These are phyloP conservation scores for Hydrocynus forskahlii DNA, from an alignment of 2,797 vertebrate species.

Conservation along the genomic window DNA sequence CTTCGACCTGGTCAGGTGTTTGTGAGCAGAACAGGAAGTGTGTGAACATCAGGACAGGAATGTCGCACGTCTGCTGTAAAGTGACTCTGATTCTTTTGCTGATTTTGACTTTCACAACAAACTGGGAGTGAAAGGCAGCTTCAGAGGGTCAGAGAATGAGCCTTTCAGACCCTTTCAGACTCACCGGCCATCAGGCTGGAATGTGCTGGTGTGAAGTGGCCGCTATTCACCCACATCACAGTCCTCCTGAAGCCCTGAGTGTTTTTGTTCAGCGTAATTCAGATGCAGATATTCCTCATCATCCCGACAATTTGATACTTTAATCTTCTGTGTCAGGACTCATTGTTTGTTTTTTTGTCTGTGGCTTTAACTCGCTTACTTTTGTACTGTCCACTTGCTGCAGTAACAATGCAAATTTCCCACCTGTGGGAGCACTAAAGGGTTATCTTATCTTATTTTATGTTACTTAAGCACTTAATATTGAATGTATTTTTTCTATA, in stretches of 20 bases:
- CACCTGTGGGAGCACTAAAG: too few relatives aligned
- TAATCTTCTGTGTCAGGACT: too few relatives aligned
- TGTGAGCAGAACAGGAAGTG: not conserved
- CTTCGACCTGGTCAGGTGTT: not conserved
- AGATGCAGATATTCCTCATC: not conserved
- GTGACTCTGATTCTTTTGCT: not conserved
- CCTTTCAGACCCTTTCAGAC: not conserved
- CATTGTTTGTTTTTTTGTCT: too few relatives aligned
- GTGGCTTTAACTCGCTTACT: too few relatives aligned
- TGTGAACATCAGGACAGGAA: not conserved
- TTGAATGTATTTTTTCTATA: too few relatives aligned
- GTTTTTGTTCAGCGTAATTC: not conserved
- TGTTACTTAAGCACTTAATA: too few relatives aligned
- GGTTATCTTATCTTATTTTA: too few relatives aligned
- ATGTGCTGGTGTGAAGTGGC: constrained; percentile 4
- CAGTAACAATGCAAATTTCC: too few relatives aligned
- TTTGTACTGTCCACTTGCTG: too few relatives aligned
- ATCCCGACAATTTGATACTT: too few relatives aligned
- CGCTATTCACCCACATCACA: not conserved
- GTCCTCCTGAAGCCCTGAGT: not conserved
- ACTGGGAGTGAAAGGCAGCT: not conserved
- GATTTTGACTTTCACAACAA: not conserved
- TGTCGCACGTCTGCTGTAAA: not conserved
- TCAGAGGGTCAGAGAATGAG: not conserved
- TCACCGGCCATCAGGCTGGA: not conserved